Base-by-base conservation (phyloP, 2,888 invertebrate genomes). In the Dromius quadrimaculatus region DNA sequence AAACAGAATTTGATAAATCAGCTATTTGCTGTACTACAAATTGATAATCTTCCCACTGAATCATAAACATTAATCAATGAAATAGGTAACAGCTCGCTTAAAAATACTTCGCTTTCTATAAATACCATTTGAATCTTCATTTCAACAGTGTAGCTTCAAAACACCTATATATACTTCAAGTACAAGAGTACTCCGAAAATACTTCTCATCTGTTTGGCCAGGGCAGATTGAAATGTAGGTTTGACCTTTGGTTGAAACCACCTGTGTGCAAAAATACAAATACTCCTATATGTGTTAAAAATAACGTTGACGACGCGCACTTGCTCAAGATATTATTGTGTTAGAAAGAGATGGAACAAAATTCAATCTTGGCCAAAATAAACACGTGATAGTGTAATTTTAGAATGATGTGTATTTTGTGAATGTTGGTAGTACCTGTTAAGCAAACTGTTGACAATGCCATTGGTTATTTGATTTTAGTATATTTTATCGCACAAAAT, bases 171-270 rank as follows among this genome's bases (percentile, higher is more conserved):
- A 36, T 28, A 23, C 11, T 6, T 54, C 50, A 54, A 54, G 50
- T 54, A 36, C 59, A 59, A 59, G 59, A 19, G 59, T 36, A 36
- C 34, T 1, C 59, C 36, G 36, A 59, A 59, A 59, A 59, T 59
- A 59, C 59, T 36, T 15, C 3, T 17, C 59, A 17, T 28, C 11
- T 57, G 54, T 59, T 59, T 59, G 34, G 36, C 59, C 59, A 59
- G 59, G 59, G 17, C n/a, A 59, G 36, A 59, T 59, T 59, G 34
- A 59, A 59, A 59, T 59, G 36, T 59, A 36, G 36, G 59, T 36
- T 57, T 36, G 59, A 59, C 59, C 59, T 59, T 59, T 59, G 9
- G 36, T 20, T 4, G n/a, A 59, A 32, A 59, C 59, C 59, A 59
- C 59, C 59, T 59, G 59, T 59, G 36, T n/a, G 20, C 19, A 9